These are phyloP conservation scores for Parauchenoglanis punctatus DNA, from an alignment of 2,797 vertebrate species.

Conservation along the genomic window DNA sequence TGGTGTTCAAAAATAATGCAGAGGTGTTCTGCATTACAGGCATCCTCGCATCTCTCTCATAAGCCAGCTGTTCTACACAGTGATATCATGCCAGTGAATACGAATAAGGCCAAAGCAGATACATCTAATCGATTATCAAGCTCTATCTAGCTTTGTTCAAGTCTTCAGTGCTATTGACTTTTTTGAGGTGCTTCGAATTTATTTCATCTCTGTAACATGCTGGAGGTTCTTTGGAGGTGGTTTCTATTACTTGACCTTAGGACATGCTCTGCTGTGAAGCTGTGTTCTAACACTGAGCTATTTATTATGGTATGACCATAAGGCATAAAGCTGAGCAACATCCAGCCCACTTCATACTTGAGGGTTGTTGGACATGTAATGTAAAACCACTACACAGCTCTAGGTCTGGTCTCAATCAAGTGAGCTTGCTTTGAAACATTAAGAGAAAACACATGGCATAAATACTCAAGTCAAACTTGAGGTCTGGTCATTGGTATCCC, in stretches of 20 bases:
- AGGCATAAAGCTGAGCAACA: slow-evolving; percentile 64
- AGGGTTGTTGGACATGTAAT: slow-evolving; percentile 69
- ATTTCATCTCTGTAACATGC: slow-evolving; percentile 9
- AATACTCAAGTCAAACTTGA: slow-evolving; percentile 37
- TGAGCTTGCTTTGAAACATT: slow-evolving; percentile 69
- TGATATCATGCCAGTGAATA: neutral
- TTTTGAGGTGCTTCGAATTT: slow-evolving; percentile 14
- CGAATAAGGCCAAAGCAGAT: neutral
- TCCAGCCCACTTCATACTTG: slow-evolving; percentile 60
- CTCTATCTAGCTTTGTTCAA: neutral
- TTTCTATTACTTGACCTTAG: slow-evolving; percentile 14
- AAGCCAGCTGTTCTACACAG: neutral
- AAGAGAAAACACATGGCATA: slow-evolving; percentile 73
- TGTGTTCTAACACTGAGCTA: slow-evolving; percentile 47
- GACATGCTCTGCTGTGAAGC: slow-evolving; percentile 23
- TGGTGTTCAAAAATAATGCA: neutral
- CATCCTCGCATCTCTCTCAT: neutral
- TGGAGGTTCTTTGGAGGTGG: slow-evolving; percentile 14
- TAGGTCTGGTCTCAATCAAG: slow-evolving; percentile 72
- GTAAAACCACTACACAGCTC: slow-evolving; percentile 70
- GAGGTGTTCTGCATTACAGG: neutral
- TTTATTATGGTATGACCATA: slow-evolving; percentile 68
- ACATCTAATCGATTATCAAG: slow-evolving; percentile 15
- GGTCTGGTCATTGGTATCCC: slow-evolving; percentile 34
- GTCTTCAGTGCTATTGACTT: slow-evolving; percentile 17